Base-by-base conservation (phyloP, 2,888 invertebrate species). In the Alentia gelatinosa region DNA sequence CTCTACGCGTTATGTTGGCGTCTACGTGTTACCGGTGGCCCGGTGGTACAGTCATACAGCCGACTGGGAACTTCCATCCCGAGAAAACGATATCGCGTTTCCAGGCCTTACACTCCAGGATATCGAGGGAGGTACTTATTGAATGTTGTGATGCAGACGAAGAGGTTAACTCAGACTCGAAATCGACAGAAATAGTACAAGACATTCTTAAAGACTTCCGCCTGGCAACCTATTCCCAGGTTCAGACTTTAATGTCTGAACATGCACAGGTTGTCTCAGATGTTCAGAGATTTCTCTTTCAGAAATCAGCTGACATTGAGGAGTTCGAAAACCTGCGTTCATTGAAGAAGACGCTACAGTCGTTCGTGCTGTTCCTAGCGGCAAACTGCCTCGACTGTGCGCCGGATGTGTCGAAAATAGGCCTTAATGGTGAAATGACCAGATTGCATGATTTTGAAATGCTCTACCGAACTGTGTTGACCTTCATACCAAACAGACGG, bases 101-200 rank as follows among this genome's bases (percentile, higher is more conserved):
- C 35, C 33, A 86, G 19, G 40, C 86, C 1, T 86, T 47, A 42
- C 86, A 86, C 30, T 42, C 86, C 33, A 86, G 47, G 50, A 47
- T 86, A 30, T 86, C 86, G 9, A 15, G 86, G 1, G 86, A 47
- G 30, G 86, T 86, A 30, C 50, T 86, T 15, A 86, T 50, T 30
- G 26, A 47, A 26, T 30, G 7, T 47, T 23, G 26, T 5, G 86
- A 47, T n/a, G 47, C 19, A 15, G 30, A 19, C 26, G 30, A 42
- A 26, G 86, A 35, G 3, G 39, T n/a, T 12, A 7, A 15, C 4
- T n/a, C n/a, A 0, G 47, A 86, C 47, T 9, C n/a, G 9, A 0
- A n/a, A 1, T 42, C 42, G 9, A 33, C 35, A 15, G n/a, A 86
- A n/a, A 7, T 9, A 9, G 50, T 47, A 5, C 42, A 86, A 30